phyloP scores from a whole-genome alignment of 2,888 invertebrate genomes.

The Nymphalis c-album region DNA sequence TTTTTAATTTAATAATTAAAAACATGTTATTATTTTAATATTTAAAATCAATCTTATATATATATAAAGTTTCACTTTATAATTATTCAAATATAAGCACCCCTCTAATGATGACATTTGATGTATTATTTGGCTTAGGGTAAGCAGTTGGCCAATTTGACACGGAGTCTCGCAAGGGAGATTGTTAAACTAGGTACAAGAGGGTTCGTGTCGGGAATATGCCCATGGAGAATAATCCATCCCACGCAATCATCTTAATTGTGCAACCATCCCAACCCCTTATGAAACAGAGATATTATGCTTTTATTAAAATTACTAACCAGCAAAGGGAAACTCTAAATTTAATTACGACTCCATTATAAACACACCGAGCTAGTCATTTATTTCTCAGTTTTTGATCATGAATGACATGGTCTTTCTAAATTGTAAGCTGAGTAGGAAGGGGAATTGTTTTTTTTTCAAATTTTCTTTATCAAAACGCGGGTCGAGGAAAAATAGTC shows the following conservation, averaged over 20 bases:
- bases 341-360: conserved; percentile 67
- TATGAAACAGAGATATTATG: conserved; percentile 74
- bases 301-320: conserved; percentile 75
- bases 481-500: no score
- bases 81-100: conserved; percentile 61
- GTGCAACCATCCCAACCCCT: conserved; percentile 63
- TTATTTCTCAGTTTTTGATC: conserved; percentile 9
- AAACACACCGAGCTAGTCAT: not conserved
- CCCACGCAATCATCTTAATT: conserved; percentile 56
- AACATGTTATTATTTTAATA: conserved; percentile 32
- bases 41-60: conserved; percentile 25
- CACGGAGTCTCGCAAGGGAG: conserved; percentile 48
- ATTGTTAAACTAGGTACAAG: conserved; percentile 23
- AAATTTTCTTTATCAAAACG: no score
- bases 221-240: conserved; percentile 28
- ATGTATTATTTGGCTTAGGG: conserved; percentile 56
- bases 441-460: no score
- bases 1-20: not conserved
- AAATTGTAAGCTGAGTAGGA: not conserved
- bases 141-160: conserved; percentile 74
- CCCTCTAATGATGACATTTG: conserved; percentile 73
- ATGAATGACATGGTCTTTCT: not conserved
- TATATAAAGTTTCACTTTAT: conserved; percentile 5
- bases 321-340: conserved; percentile 75
- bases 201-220: conserved; percentile 20